Evolutionary conservation across 2,888 invertebrate species (phyloP).

Genomic region (Morpho achilles): DNA sequence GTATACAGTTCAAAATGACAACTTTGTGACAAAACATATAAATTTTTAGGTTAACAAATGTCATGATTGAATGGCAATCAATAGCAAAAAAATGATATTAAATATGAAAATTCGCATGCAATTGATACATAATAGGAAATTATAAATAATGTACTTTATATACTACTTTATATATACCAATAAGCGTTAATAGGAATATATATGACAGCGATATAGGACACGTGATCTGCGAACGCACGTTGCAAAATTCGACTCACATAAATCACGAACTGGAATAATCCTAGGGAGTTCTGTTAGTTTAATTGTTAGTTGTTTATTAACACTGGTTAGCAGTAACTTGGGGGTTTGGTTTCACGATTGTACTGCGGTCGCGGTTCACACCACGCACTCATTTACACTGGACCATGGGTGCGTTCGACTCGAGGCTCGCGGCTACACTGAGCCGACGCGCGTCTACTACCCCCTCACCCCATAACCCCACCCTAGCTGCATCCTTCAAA

Average conservation of each 20-base stretch:
- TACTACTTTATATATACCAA: too few relatives aligned
- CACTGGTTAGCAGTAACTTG: slow-evolving; percentile 53
- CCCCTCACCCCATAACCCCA: slow-evolving; percentile 28
- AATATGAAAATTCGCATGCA: too few relatives aligned
- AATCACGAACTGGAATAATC: slow-evolving; percentile 66
- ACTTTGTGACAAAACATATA: slow-evolving; percentile 34
- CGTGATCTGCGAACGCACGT: slow-evolving; percentile 59
- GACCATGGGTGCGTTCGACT: slow-evolving; percentile 53
- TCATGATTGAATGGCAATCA: too few relatives aligned
- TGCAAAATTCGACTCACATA: slow-evolving; percentile 68
- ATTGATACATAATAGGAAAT: too few relatives aligned
- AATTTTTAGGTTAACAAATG: slow-evolving; percentile 31
- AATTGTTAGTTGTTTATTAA: slow-evolving; percentile 39
- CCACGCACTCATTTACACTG: slow-evolving; percentile 37
- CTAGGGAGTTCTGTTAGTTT: slow-evolving; percentile 38
- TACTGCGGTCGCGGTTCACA: slow-evolving; percentile 43
- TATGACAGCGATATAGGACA: slow-evolving; percentile 67
- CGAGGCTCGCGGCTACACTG: slow-evolving; percentile 58
- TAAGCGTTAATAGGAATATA: neutral
- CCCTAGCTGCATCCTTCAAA: slow-evolving; percentile 69
- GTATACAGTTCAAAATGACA: slow-evolving; percentile 45
- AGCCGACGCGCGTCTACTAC: slow-evolving; percentile 46
- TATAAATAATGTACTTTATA: too few relatives aligned
- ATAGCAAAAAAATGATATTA: too few relatives aligned
- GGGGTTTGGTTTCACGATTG: slow-evolving; percentile 34